Conservation (phyloP, 2,113 vertebrate genomes). For the Antechinus stuartii region DNA sequence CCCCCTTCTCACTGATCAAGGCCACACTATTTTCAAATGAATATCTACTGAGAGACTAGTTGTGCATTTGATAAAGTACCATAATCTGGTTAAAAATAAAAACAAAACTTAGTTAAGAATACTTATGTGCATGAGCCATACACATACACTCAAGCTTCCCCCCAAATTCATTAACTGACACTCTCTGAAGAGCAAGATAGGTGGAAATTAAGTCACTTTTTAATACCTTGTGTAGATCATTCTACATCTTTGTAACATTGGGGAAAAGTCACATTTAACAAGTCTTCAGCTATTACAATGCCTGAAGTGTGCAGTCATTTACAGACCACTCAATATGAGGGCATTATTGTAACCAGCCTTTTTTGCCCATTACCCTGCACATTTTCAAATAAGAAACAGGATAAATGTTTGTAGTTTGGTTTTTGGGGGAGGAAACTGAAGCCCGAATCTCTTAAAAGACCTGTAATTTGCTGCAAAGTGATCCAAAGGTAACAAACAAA, state of each 20-base stretch:
- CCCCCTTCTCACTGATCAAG: slow-evolving; percentile 76
- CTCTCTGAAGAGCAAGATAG: slow-evolving; percentile 64
- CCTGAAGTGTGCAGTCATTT: slow-evolving; percentile 77
- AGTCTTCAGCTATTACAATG: slow-evolving; percentile 67
- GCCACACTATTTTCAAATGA: slow-evolving; percentile 79
- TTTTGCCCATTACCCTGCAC: slow-evolving; percentile 72
- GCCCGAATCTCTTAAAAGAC: slow-evolving; percentile 72
- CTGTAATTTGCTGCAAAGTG: slow-evolving; percentile 76
- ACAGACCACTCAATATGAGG: slow-evolving; percentile 82
- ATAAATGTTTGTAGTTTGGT: slow-evolving; percentile 67
- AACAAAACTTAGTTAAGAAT: slow-evolving; percentile 78
- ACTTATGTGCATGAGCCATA: slow-evolving; percentile 77
- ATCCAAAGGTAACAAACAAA: slow-evolving; percentile 66
- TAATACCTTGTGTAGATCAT: slow-evolving; percentile 57
- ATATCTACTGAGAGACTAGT: slow-evolving; percentile 82
- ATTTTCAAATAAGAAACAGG: slow-evolving; percentile 75
- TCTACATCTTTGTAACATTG: slow-evolving; percentile 63
- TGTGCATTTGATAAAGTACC: slow-evolving; percentile 78
- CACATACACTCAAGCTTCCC: slow-evolving; percentile 78
- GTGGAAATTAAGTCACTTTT: slow-evolving; percentile 63
- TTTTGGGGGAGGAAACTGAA: slow-evolving; percentile 77
- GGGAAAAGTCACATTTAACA: slow-evolving; percentile 62
- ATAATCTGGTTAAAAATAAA: slow-evolving; percentile 76
- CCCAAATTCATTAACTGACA: slow-evolving; percentile 31
- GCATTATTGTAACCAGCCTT: slow-evolving; percentile 80